These are phyloP conservation scores for Euzetes globulus DNA, from an alignment of 2,888 invertebrate genomes.

Conservation along the genomic window DNA sequence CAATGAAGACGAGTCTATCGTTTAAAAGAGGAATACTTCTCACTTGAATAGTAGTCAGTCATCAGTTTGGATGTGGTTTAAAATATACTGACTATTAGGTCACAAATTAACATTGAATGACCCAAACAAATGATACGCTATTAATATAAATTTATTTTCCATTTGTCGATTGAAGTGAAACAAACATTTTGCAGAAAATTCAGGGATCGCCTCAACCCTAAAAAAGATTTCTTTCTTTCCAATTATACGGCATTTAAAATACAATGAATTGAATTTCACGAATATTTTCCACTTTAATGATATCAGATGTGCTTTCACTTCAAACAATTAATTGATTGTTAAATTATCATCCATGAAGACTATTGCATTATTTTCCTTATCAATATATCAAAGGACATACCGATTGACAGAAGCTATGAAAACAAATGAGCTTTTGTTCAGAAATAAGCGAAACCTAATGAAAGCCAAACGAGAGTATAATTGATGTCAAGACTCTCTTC, in stretches of 20 bases:
- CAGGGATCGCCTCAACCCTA: neutral
- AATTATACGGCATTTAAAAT: no score
- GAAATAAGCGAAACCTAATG: neutral
- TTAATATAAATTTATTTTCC: neutral
- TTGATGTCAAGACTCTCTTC: slow-evolving; percentile 9
- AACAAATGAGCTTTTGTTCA: neutral
- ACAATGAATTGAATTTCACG: no score
- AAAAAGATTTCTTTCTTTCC: no score
- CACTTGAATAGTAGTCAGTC: no score
- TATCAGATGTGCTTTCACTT: no score
- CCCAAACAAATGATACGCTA: neutral
- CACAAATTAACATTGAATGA: slow-evolving; percentile 2
- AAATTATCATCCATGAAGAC: no score
- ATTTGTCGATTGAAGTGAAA: neutral
- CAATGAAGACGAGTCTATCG: no score
- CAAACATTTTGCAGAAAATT: neutral
- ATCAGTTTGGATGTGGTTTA: neutral
- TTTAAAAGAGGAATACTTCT: no score
- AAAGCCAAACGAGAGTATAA: neutral
- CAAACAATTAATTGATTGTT: no score
- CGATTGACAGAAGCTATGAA: neutral
- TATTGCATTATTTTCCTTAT: no score
- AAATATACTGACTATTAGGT: neutral
- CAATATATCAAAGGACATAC: neutral
- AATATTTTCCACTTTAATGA: no score